Percentiles rank a stretch among this genome's conserved stretches.
phyloP scores from a whole-genome alignment of 92 coral and sea anemone species.

The Scolanthus callimorphus region DNA sequence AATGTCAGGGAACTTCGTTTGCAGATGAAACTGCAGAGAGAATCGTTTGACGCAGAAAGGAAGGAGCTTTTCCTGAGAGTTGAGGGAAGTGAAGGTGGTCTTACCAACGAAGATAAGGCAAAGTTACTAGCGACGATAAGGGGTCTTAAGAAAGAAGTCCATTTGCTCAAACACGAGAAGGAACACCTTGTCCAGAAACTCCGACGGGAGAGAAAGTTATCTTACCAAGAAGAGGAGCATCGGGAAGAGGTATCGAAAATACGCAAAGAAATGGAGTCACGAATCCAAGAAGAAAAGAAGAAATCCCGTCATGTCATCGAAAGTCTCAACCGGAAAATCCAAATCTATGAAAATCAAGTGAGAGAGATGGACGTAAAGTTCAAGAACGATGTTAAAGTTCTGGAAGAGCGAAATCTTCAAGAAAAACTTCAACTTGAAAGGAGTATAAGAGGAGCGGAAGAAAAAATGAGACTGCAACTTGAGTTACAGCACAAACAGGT shows the following conservation, averaged over 20 bases:
- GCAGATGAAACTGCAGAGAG: conserved; percentile 46
- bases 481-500: conserved; percentile 39
- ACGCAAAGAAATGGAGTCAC: conserved; percentile 41
- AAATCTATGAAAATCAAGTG: conserved; percentile 30
- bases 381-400: conserved; percentile 28
- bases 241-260: conserved; percentile 41
- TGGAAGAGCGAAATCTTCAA: conserved; percentile 38
- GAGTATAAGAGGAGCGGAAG: conserved; percentile 37
- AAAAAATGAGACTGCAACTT: conserved; percentile 32
- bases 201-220: conserved; percentile 33
- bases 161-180: conserved; percentile 48
- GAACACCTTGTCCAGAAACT: conserved; percentile 35
- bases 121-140: conserved; percentile 33
- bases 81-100: conserved; percentile 7
- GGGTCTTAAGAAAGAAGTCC: conserved; percentile 51
- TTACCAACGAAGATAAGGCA: conserved; percentile 6
- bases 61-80: conserved; percentile 1
- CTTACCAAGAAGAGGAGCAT: conserved; percentile 17
- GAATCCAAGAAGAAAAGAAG: conserved; percentile 45
- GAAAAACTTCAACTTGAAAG: conserved; percentile 52
- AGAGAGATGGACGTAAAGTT: conserved; percentile 47
- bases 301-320: conserved; percentile 25
- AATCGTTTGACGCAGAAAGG: conserved; percentile 39
- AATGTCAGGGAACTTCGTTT: conserved; percentile 42
- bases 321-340: conserved; percentile 47